Evolutionary conservation across 2,888 invertebrate genomes (phyloP), one percentile per base, ranked within the genome.

Genomic region (Tetragonula carbonaria): DNA sequence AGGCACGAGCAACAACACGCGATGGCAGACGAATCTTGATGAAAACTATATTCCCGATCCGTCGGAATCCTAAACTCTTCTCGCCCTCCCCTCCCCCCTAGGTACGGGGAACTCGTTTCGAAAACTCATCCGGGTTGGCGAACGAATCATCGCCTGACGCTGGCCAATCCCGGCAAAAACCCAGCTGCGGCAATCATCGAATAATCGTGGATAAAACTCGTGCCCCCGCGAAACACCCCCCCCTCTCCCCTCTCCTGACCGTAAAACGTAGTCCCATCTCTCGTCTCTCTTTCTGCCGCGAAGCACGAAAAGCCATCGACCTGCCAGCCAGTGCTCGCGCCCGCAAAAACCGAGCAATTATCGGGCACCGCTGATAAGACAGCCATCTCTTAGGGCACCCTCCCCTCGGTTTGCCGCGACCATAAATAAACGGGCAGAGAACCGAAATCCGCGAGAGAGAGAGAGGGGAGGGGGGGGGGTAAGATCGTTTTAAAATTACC

Each of bases 401-500:
- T 72, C 73, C 76, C 55, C 78, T 72, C 73, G 45, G 57, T 28
- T 28, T 50, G 62, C 45, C 65, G 68, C 72, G 78, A 74, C 76
- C 82, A 85, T 86, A 86, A 85, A 86, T 86, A 86, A 86, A 67
- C 78, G 62, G 51, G 66, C 45, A 8, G 45, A 45, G 8, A 74
- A 57, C 73, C 65, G 81, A 85, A 86, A 85, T 85, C 81, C 85
- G 55, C 74, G 74, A 16, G 6, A 38, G 11, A 11, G 45, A 8
- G 38, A 8, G 38, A 6, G 8, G 8, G 45, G 2, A 8, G 1
- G 38, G 8, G 38, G 38, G 8, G 8, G 38, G 45, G 45, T 11
- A 8, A n/a, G 59, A 82, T 86, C 86, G 86, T 82, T 86, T 86
- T 82, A 86, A 86, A 86, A 86, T 86, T 86, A 86, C 86, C 45